Base-by-base conservation (phyloP, 2,797 vertebrate genomes). In the Phrynocephalus vlangalii region DNA sequence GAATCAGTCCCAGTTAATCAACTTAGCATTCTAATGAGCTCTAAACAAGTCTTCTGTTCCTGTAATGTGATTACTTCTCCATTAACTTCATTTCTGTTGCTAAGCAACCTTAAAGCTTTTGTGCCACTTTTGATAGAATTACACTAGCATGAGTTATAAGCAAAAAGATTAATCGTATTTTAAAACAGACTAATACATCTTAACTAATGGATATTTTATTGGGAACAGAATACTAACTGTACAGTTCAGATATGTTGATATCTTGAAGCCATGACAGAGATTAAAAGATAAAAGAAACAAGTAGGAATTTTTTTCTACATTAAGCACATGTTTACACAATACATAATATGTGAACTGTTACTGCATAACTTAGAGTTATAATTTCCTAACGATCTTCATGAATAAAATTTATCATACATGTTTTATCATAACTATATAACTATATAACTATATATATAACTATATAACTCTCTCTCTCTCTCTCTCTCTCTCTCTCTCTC, bases 41-140 rank as follows among this genome's bases (percentile, higher is more conserved):
- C 87, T 88, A 92, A 93, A 83, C 82, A 91, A 88, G 75, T 92
- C 72, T 90, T 92, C 92, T 94, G 88, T 93, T 94, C 91, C 93
- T 93, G 82, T 91, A 92, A 92, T 80, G 87, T 87, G 90, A 94
- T 95, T 95, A 95, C 92, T 85, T 94, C 84, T 88, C 95, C 89
- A 94, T 93, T 96, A 96, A 93, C 87, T 70, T 84, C 85, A 92
- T 87, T 95, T 91, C 87, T 92, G 94, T 96, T 96, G 92, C 94
- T 90, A 96, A 94, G 94, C 91, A 96, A 96, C 93, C 73, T 72
- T 94, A 82, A 94, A 33, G 93, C 93, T 94, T 94, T 93, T 93
- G 79, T 79, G 70, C 80, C 44, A 26, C 87, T 91, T 92, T 93
- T 94, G 88, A 94, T 91, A 82, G 88, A 94, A 94, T 86, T 20